phyloP scores from a whole-genome alignment of 2,113 vertebrate genomes.

The Elachura formosa region DNA sequence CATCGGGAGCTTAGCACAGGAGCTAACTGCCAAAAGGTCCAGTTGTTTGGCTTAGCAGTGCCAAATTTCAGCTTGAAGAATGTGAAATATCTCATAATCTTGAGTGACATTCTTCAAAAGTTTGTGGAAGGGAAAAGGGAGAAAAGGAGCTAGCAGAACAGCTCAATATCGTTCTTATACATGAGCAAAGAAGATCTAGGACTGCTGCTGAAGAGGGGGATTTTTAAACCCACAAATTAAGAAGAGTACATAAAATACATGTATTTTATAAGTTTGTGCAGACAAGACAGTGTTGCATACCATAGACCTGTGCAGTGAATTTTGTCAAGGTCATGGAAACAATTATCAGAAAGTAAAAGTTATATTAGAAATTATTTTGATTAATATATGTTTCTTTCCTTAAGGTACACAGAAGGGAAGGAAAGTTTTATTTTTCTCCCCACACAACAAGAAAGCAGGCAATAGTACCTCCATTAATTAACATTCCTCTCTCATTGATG shows the following conservation, averaged over 20 bases:
- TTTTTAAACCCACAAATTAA: background rate
- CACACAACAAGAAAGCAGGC: background rate
- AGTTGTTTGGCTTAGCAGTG: background rate
- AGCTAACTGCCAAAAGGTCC: background rate
- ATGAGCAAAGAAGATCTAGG: background rate
- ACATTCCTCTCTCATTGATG: background rate
- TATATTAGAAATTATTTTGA: background rate
- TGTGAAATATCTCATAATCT: constrained; percentile 28
- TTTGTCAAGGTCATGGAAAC: background rate
- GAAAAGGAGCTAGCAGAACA: background rate
- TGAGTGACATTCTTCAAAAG: background rate
- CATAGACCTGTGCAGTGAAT: background rate
- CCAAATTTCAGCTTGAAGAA: constrained; percentile 37
- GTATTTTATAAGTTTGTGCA: background rate
- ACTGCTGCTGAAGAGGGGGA: background rate
- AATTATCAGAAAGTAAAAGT: background rate
- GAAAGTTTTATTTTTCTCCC: background rate
- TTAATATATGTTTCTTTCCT: background rate
- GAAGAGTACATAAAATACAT: background rate
- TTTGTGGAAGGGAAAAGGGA: background rate
- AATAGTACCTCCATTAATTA: background rate
- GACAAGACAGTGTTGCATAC: background rate
- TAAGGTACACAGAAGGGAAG: background rate
- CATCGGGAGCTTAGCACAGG: background rate
- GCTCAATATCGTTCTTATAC: background rate